Base-by-base conservation (phyloP, 2,113 vertebrate genomes). In the Oxyura jamaicensis region DNA sequence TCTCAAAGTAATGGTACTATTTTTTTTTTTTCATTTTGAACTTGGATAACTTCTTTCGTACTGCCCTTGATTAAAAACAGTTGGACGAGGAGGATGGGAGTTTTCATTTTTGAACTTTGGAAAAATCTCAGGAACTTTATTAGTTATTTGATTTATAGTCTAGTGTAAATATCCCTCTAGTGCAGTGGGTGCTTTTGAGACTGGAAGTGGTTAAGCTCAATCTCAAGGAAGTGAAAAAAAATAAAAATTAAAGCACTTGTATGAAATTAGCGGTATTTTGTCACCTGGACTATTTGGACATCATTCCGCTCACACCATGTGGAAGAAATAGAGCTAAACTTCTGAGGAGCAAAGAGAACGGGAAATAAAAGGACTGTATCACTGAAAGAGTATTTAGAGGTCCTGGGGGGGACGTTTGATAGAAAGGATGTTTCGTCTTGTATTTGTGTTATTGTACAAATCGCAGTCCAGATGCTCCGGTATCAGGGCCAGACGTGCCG, bases 11-110 rank as follows among this genome's bases (percentile, higher is more conserved):
- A 83, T 83, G 77, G 10, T 87, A n/a, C 58, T 36, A 2, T 39
- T 63, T 41, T 67, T 59, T 67, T 59, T 74, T 33, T 55, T 26
- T 17, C 36, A 10, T 91, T 82, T 50, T 90, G 84, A 77, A 48
- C 79, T 95, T 78, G 65, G 55, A 58, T 77, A 90, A 90, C 67
- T 88, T 92, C 41, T 90, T 96, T 95, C 48, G 26, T 92, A 65
- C 77, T 79, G 71, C 58, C 42, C 33, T 95, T 95, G 94, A 96
- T 93, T 88, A 75, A 66, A 94, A 96, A 60, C 96, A 96, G 87
- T 92, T 90, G 92, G 75, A 86, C 79, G 36, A 72, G 41, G 56
- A 95, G 66, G 53, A 68, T 79, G 69, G 48, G 69, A 92, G 42
- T 82, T 86, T 74, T 75, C 18, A 53, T 65, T 93, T 88, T 68